Conservation (phyloP, 2,888 invertebrate species). For the Apomyelois bistriatella region DNA sequence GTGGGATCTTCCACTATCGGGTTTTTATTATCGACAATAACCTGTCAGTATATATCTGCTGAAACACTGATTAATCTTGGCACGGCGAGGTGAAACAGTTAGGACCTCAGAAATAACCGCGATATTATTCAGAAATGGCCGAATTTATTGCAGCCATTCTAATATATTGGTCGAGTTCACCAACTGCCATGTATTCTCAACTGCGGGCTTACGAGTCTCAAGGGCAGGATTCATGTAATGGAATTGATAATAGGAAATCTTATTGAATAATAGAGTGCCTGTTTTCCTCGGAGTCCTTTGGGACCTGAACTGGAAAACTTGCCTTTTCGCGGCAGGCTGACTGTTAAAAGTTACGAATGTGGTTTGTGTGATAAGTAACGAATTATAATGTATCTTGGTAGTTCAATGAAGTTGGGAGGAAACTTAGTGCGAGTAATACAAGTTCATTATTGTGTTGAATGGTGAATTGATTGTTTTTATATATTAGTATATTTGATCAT, state of each 20-base stretch:
- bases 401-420: no score
- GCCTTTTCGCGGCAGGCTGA: neutral
- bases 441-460: no score
- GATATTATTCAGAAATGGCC: slow-evolving; percentile 14
- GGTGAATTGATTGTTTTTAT: no score
- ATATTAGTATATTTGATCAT: neutral
- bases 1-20: slow-evolving; percentile 11
- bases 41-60: slow-evolving; percentile 28
- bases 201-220: slow-evolving; percentile 28
- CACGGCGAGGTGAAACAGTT: slow-evolving; percentile 24
- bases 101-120: slow-evolving; percentile 4
- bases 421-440: no score
- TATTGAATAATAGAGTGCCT: slow-evolving; percentile 22
- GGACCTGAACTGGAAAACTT: neutral
- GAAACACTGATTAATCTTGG: slow-evolving; percentile 24
- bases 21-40: slow-evolving; percentile 31
- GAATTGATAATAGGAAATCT: slow-evolving; percentile 40
- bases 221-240: slow-evolving; percentile 34
- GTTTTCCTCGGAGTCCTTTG: neutral
- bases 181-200: slow-evolving; percentile 11
- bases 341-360: neutral
- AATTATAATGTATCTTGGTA: no score
- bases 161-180: slow-evolving; percentile 10
- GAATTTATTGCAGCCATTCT: slow-evolving; percentile 15
- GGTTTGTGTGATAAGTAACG: no score